Evolutionary conservation across 1,140 invertebrate genomes (phyloP).

Genomic region (Diploscapter pachys): DNA sequence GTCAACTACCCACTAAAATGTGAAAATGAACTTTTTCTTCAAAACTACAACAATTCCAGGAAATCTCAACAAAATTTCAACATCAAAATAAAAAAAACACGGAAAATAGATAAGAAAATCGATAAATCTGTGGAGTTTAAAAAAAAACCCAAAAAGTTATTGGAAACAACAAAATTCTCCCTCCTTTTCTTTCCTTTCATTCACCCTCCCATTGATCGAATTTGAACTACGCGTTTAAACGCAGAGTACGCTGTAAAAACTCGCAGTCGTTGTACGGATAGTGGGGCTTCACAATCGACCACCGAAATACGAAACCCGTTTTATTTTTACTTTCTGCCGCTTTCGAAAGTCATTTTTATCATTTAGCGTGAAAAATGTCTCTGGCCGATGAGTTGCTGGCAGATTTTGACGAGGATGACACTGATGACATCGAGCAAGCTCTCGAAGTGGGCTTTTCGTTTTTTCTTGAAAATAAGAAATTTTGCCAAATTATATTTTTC

Average conservation of each 20-base stretch:
- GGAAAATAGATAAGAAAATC: neutral
- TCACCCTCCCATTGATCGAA: too few relatives aligned
- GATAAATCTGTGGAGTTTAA: neutral
- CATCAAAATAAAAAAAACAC: neutral
- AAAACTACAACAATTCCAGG: neutral
- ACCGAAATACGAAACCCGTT: too few relatives aligned
- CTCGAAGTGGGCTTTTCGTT: neutral
- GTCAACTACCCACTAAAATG: neutral
- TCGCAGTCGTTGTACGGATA: too few relatives aligned
- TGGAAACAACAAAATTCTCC: neutral
- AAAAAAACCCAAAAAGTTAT: neutral
- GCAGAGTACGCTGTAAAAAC: too few relatives aligned
- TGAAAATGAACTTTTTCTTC: neutral
- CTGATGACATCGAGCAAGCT: constrained; percentile 50
- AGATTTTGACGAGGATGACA: constrained; percentile 54
- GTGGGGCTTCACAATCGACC: too few relatives aligned
- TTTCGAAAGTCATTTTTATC: neutral
- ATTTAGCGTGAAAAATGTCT: constrained; percentile 43
- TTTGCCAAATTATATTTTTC: constrained; percentile 1
- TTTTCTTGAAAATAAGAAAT: neutral
- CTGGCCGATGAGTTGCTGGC: constrained; percentile 57
- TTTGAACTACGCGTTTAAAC: too few relatives aligned
- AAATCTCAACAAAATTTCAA: neutral
- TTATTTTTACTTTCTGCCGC: too few relatives aligned
- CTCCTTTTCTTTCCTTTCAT: too few relatives aligned